phyloP scores from a whole-genome alignment of 2,113 vertebrate genomes.

The Xiphias gladius region DNA sequence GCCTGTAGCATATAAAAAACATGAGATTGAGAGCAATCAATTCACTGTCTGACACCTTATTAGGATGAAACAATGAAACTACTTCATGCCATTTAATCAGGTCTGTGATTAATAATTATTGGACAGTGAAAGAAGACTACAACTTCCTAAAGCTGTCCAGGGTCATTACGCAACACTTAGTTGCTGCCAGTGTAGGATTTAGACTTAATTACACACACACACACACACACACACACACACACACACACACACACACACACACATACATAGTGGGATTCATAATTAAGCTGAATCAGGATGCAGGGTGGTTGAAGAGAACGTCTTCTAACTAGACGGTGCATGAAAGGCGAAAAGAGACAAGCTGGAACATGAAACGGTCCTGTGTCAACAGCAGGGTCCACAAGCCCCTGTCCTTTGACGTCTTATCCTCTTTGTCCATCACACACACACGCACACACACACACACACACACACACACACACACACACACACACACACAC shows the following conservation, averaged over 20 bases:
- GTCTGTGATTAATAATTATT: conserved; percentile 31
- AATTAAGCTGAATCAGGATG: conserved; percentile 83
- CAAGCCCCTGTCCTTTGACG: conserved; percentile 21
- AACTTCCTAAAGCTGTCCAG: conserved; percentile 43
- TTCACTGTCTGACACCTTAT: background rate
- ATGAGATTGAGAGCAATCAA: background rate
- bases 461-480: conserved; percentile 19
- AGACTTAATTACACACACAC: conserved; percentile 62
- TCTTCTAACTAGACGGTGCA: conserved; percentile 55
- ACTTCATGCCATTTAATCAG: conserved; percentile 6
- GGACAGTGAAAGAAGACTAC: conserved; percentile 31
- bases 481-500: conserved; percentile 14
- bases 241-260: conserved; percentile 25
- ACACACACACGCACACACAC: conserved; percentile 11
- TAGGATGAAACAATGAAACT: background rate
- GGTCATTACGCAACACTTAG: conserved; percentile 51
- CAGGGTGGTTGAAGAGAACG: conserved; percentile 42
- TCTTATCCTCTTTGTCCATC: conserved; percentile 12
- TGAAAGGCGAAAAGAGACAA: conserved; percentile 66
- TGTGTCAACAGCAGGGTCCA: conserved; percentile 58
- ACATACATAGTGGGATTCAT: conserved; percentile 72
- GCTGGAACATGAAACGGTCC: conserved; percentile 72
- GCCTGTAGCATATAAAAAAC: background rate
- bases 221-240: background rate
- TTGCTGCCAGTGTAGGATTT: conserved; percentile 62